Conservation (phyloP, 92 coral and sea anemone species). For the Zoanthus sociatus region DNA sequence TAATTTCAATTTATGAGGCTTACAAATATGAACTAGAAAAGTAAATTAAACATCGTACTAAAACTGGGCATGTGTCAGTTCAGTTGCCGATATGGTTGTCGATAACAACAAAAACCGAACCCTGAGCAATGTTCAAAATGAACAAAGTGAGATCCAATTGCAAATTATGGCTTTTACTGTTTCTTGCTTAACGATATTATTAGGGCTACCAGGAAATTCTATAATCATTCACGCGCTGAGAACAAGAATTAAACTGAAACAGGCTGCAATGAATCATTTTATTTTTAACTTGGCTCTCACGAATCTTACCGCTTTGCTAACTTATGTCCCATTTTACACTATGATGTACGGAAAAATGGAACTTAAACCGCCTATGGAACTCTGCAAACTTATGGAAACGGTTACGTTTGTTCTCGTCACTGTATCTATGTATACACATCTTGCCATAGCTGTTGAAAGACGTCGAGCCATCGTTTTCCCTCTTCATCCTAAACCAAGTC, state of each 20-base stretch:
- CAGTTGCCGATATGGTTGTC: not conserved
- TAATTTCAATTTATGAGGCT: too few species aligned
- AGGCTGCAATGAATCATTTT: not conserved
- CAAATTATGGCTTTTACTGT: not conserved
- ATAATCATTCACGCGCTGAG: not conserved
- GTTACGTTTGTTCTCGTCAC: not conserved
- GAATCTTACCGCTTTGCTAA: not conserved
- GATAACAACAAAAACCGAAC: not conserved
- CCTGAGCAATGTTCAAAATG: not conserved
- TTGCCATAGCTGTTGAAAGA: conserved; percentile 16
- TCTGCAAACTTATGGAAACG: not conserved
- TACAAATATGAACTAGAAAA: too few species aligned
- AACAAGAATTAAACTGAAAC: not conserved
- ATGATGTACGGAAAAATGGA: not conserved
- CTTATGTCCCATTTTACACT: not conserved
- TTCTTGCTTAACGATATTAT: not conserved
- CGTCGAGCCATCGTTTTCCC: conserved; percentile 24
- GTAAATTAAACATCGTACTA: too few species aligned
- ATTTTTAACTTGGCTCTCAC: not conserved
- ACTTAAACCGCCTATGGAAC: not conserved
- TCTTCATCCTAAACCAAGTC: conserved; percentile 17
- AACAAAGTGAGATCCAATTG: not conserved
- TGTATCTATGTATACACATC: not conserved
- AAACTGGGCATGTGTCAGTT: not conserved
- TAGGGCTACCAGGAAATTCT: not conserved